Evolutionary conservation across 2,888 invertebrate species (phyloP), one percentile per base, ranked within the genome.

Genomic region (Hetaerina titia): DNA sequence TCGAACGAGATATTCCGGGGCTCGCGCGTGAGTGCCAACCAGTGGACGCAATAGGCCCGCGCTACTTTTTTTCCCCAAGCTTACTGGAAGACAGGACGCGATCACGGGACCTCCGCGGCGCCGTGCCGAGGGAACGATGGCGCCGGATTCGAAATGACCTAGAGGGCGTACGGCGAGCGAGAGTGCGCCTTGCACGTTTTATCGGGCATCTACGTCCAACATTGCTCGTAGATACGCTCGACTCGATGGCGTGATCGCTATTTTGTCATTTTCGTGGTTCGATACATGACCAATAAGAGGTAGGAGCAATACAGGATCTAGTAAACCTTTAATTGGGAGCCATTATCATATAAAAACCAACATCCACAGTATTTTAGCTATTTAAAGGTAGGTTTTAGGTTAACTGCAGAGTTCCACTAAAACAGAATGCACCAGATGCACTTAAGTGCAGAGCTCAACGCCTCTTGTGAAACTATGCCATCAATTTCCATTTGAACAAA

Each of bases 1-100:
- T 81, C 4, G 11, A 22, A 15, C 13, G 69, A 74, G 92, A 92
- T 92, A 92, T 92, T 92, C 92, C 69, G 69, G 92, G 92, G 92
- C 69, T 56, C 56, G 92, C 69, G 45, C 60, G 69, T 56, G 19
- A 31, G 31, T 74, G 64, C 56, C 92, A 64, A 64, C 64, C 15
- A 64, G 45, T 64, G 31, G 56, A 64, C 69, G 74, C n/a, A 69
- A n/a, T 89, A 89, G 92, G 92, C 22, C 31, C 22, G 90, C 7
- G n/a, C n/a, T n/a, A n/a, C 25, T 74, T 25, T 8, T 81, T 31
- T 2, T 2, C 15, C 22, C 2, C 0, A 15, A 31, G 81, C 81
- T 31, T 69, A 92, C 69, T 56, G 31, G 74, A 19, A 64, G 69
- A 92, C 69, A 69, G 64, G 11, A 8, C 69, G 64, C 9, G 74